phyloP scores from a whole-genome alignment of 1,140 invertebrate species.

The Brachionus rotundiformis region DNA sequence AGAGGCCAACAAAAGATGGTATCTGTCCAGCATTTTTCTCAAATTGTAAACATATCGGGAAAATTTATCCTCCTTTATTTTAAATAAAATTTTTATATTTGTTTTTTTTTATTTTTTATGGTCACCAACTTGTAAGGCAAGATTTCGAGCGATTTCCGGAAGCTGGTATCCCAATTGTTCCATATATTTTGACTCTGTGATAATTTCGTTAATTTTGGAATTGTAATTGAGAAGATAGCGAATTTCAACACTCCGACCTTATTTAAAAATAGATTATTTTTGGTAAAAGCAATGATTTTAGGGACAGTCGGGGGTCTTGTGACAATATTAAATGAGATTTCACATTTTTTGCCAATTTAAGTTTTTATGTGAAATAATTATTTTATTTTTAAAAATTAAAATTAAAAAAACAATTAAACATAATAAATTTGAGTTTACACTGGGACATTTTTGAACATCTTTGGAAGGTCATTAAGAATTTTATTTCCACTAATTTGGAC shows the following conservation, averaged over 20 bases:
- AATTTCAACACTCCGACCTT: background rate
- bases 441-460: too few relatives aligned
- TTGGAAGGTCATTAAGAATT: too few relatives aligned
- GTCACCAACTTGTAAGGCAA: constrained; percentile 69
- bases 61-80: constrained; percentile 64
- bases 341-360: too few relatives aligned
- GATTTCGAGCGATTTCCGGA: constrained; percentile 70
- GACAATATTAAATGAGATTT: too few relatives aligned
- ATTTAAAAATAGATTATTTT: background rate
- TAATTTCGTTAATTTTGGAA: constrained; percentile 71
- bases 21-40: constrained; percentile 61
- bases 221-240: constrained; percentile 63
- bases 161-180: constrained; percentile 75
- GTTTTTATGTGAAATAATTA: background rate
- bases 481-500: too few relatives aligned
- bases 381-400: background rate
- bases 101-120: background rate
- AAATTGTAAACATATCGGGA: constrained; percentile 62
- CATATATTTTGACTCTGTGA: constrained; percentile 68
- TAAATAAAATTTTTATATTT: background rate
- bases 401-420: too few relatives aligned
- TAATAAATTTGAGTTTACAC: too few relatives aligned
- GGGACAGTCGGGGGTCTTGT: background rate
- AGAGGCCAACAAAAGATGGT: constrained; percentile 60
- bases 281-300: background rate